Conservation (phyloP, 2,113 vertebrate genomes). For the Triplophysa tibetana region DNA sequence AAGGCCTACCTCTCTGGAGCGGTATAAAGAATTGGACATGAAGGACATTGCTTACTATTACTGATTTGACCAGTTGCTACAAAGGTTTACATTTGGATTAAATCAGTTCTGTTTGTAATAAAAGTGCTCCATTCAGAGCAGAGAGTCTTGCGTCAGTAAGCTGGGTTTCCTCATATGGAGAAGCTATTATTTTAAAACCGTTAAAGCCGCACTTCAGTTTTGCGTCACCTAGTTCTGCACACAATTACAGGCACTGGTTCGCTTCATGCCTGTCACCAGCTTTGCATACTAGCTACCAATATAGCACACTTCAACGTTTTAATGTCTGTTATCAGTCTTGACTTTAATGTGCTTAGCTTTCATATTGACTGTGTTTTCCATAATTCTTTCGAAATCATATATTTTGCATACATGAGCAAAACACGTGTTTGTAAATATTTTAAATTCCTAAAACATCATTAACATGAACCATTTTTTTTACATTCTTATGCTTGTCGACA, state of each 20-base stretch:
- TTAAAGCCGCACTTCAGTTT: conserved; percentile 53
- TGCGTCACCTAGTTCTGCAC: conserved; percentile 55
- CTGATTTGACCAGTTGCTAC: conserved; percentile 10
- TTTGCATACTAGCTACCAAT: not conserved
- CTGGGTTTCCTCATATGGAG: conserved; percentile 51
- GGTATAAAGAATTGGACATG: not conserved
- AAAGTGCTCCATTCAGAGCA: not conserved
- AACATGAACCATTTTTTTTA: too few relatives aligned
- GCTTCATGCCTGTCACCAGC: conserved; percentile 8
- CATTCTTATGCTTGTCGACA: too few relatives aligned
- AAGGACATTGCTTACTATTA: not conserved
- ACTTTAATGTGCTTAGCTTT: not conserved
- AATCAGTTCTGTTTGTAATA: not conserved
- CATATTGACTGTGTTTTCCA: not conserved
- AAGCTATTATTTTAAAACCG: conserved; percentile 58
- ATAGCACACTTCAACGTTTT: not conserved
- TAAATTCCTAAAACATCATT: too few relatives aligned
- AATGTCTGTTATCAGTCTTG: not conserved
- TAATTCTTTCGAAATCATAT: too few relatives aligned
- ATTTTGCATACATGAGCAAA: not conserved
- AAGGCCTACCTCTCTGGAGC: not conserved
- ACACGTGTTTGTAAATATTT: not conserved
- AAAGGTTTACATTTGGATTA: not conserved
- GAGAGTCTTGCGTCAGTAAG: conserved; percentile 40
- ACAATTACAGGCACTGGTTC: not conserved